Percentiles rank a stretch among this genome's conserved stretches.
Conservation (phyloP, 1,140 invertebrate species). For the Cecropterus lyciades region DNA sequence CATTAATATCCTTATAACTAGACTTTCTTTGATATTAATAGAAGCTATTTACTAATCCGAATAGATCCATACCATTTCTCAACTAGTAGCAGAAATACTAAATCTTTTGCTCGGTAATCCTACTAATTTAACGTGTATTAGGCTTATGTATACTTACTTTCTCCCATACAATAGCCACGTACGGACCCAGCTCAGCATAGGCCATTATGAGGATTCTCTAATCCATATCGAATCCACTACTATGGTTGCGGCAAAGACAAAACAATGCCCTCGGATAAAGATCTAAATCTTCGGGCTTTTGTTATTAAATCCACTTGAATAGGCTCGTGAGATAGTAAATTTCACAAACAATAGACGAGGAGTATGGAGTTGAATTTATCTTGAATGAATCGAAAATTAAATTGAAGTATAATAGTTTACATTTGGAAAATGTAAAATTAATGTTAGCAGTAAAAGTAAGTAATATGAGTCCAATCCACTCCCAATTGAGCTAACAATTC, state of each 20-base stretch:
- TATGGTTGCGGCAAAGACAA: constrained; percentile 25
- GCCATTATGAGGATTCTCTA: constrained; percentile 16
- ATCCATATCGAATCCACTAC: constrained; percentile 32
- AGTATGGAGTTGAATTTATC: constrained; percentile 13
- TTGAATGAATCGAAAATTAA: constrained; percentile 17
- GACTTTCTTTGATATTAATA: too few species aligned
- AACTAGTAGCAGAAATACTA: neutral
- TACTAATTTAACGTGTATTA: neutral
- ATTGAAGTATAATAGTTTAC: neutral
- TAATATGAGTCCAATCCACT: too few species aligned
- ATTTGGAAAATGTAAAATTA: neutral
- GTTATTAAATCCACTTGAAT: constrained; percentile 24
- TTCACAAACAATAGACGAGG: constrained; percentile 24
- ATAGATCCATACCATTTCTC: too few species aligned
- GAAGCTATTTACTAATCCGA: too few species aligned
- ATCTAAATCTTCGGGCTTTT: constrained; percentile 28
- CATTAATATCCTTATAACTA: too few species aligned
- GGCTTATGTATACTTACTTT: too few species aligned
- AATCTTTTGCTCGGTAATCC: neutral
- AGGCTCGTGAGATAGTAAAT: constrained; percentile 24
- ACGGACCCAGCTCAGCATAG: constrained; percentile 15
- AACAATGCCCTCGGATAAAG: constrained; percentile 29
- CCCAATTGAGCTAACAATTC: too few species aligned
- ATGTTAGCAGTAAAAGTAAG: neutral
- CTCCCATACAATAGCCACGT: constrained; percentile 9